phyloP scores from a whole-genome alignment of 2,888 invertebrate species.

The Apamea crenata region DNA sequence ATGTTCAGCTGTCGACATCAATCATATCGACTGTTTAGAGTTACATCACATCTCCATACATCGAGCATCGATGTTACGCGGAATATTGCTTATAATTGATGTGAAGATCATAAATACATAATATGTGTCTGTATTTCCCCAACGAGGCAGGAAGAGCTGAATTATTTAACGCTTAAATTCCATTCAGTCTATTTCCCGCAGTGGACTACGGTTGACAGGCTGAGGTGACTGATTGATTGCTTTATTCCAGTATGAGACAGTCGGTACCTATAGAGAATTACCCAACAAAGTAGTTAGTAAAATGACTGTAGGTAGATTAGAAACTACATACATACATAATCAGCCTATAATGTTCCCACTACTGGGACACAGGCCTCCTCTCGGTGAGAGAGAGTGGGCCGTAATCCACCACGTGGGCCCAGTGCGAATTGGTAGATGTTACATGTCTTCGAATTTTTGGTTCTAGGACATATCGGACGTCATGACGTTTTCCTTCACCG shows the following conservation, averaged over 20 bases:
- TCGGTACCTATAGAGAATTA: background rate
- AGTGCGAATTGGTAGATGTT: background rate
- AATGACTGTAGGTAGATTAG: too few species aligned
- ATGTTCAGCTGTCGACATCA: constrained; percentile 32
- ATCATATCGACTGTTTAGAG: constrained; percentile 46
- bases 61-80: constrained; percentile 7
- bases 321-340: background rate
- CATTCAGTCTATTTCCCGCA: background rate
- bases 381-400: background rate
- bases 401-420: background rate
- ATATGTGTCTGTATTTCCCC: background rate
- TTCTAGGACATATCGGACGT: background rate
- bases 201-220: background rate
- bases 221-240: background rate
- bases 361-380: background rate
- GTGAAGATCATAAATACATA: constrained; percentile 13
- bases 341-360: too few species aligned
- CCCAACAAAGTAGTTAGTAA: too few species aligned
- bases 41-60: constrained; percentile 24
- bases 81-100: constrained; percentile 15
- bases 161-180: background rate
- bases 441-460: background rate
- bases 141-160: background rate
- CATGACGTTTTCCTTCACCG: too few species aligned
- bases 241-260: background rate